Base-by-base conservation (phyloP, 2,797 vertebrate species). In the Clarias pachynema region DNA sequence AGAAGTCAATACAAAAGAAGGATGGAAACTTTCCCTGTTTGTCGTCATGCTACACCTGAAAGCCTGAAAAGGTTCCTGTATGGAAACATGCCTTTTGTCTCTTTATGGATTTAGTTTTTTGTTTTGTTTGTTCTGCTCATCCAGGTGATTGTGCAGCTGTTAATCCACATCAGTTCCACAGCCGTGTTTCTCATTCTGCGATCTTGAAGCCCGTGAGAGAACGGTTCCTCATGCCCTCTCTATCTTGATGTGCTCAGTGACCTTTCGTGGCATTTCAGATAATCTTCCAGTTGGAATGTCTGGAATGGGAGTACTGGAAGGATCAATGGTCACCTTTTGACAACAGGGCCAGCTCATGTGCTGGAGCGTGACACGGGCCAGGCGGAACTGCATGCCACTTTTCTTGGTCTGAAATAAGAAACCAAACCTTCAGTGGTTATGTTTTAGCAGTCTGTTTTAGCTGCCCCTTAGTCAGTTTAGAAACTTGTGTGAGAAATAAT, bases 51-150 rank as follows among this genome's bases (percentile, higher is more conserved):
- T 22, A 8, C 12, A 3, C 56, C 29, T 78, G 75, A 60, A 22
- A 31, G 18, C 26, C 53, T 34, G 16, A 57, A 75, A 59, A 37
- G 29, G 29, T 34, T 31, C 7, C 74, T 34, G 57, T 22, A 3
- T 78, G 75, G 29, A 78, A 78, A 59, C 29, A 1, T 34, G 20
- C 18, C 79, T 66, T 31, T 66, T 53, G 63, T 81, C 63, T 68
- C 63, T 34, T 62, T 5, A 31, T 40, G 77, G 34, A 7, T 31
- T 24, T 56, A 14, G 0, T n/a, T 44, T 12, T 49, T 40, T 20
- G 18, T 37, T 44, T 14, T 73, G 6, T 6, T 73, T 7, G 2
- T 12, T 73, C 15, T 10, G 62, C 37, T 81, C 4, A 68, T 81
- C 26, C 49, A 57, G 65, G 63, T 57, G 26, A 68, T 1, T 8